Evolutionary conservation across 2,888 invertebrate species (phyloP).

Genomic region (Aphodius sticticus): DNA sequence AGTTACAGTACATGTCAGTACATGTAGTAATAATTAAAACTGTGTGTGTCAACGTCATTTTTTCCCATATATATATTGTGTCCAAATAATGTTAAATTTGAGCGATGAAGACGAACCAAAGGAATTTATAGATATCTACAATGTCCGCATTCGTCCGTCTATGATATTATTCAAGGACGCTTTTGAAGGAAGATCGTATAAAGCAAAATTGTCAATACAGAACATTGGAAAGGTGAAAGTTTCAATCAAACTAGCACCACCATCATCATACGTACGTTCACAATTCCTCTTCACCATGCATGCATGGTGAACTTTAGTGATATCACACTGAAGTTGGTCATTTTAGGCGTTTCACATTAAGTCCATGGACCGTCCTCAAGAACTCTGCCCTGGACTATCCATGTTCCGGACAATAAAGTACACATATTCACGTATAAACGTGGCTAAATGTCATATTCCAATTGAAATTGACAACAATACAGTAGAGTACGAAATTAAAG

Average conservation of each 20-base stretch:
- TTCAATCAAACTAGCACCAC: not conserved
- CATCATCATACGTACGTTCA: slow-evolving; percentile 9
- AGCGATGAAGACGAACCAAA: not conserved
- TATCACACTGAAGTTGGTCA: not conserved
- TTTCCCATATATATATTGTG: not conserved
- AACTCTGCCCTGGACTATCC: slow-evolving; percentile 54
- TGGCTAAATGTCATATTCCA: slow-evolving; percentile 44
- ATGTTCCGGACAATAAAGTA: slow-evolving; percentile 53
- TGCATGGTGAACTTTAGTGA: not conserved
- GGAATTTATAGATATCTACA: slow-evolving; percentile 4
- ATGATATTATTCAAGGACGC: slow-evolving; percentile 15
- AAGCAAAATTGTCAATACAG: not conserved
- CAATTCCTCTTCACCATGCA: too few relatives aligned
- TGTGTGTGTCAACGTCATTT: not conserved
- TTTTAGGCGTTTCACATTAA: not conserved
- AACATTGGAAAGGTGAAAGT: slow-evolving; percentile 13
- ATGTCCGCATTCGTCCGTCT: slow-evolving; percentile 19
- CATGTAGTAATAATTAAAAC: not conserved
- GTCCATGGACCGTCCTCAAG: not conserved
- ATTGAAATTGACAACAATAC: slow-evolving; percentile 55
- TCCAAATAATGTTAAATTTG: not conserved
- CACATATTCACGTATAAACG: slow-evolving; percentile 51
- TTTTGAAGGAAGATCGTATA: slow-evolving; percentile 17
- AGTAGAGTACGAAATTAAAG: slow-evolving; percentile 52
- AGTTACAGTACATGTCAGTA: too few relatives aligned